Base-by-base conservation (phyloP, 2,113 vertebrate genomes). In the Apteryx mantelli region DNA sequence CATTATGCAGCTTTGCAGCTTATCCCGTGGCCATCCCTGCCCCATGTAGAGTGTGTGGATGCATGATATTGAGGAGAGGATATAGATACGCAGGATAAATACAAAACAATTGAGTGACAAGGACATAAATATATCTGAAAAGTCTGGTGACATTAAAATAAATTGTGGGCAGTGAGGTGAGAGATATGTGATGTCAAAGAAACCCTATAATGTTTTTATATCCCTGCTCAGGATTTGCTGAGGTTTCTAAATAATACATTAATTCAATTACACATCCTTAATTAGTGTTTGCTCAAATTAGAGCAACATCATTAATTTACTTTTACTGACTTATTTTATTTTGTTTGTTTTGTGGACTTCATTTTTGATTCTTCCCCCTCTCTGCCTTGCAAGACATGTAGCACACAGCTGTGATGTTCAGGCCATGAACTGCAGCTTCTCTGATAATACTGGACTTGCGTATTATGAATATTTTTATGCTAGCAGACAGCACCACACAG, bases 211-310 rank as follows among this genome's bases (percentile, higher is more conserved):
- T 24, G 11, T 71, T 50, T 97, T 94, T 92, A 52, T 96, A 89
- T n/a, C 64, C 50, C 34, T 1, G 4, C 63, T 24, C 40, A 30
- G 86, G 65, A 75, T 78, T 88, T 86, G 38, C 79, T 90, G 50
- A 82, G 18, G 3, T 93, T 93, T 71, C 61, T 94, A 38, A 65
- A 92, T 90, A 96, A 91, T 97, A 83, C 38, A 82, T 95, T 48
- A 77, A 97, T 96, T 97, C 80, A 95, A 91, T 95, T 95, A 70
- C 88, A 73, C 11, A 19, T 92, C 87, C 89, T 88, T 93, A 96
- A 97, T 95, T 92, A 91, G 84, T 86, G 92, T 93, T 96, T 94
- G 93, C 86, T 95, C 74, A 79, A 71, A 63, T 64, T 68, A 75
- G 85, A 93, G 38, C 76, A 84, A 64, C 71, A 71, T 71, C 48